phyloP scores from a whole-genome alignment of 2,113 vertebrate genomes.

The Micromys minutus region DNA sequence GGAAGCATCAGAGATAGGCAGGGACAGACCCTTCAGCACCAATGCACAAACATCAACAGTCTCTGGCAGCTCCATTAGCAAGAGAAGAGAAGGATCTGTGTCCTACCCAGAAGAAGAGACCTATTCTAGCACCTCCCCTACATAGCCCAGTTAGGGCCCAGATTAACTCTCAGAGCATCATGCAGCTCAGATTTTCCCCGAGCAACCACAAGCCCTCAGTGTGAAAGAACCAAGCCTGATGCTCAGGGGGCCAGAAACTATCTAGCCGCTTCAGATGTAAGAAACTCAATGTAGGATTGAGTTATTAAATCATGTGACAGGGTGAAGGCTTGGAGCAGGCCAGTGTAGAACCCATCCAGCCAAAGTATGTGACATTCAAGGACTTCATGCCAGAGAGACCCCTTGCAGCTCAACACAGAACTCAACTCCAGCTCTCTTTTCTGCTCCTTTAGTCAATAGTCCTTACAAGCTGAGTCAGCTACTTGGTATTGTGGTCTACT shows the following conservation, averaged over 20 bases:
- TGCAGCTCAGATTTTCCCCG: background rate
- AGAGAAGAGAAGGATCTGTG: slow-evolving; percentile 57
- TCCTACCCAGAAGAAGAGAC: background rate
- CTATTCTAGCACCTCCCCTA: slow-evolving; percentile 28
- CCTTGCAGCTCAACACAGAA: background rate
- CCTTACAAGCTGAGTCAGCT: background rate
- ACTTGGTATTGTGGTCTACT: background rate
- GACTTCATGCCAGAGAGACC: background rate
- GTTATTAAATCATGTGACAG: background rate
- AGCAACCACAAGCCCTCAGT: background rate
- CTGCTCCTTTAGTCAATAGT: background rate
- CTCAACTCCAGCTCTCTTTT: background rate
- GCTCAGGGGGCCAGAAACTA: background rate
- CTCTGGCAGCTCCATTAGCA: slow-evolving; percentile 44
- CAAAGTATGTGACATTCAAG: background rate
- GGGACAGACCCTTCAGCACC: background rate
- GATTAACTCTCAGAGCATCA: background rate
- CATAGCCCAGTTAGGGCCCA: background rate
- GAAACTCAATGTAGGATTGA: slow-evolving; percentile 20
- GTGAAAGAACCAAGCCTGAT: slow-evolving; percentile 6
- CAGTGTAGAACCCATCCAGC: background rate
- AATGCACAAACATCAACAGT: slow-evolving; percentile 45
- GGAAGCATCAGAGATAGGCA: slow-evolving; percentile 42
- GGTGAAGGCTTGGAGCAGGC: background rate
- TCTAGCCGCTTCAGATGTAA: background rate